Evolutionary conservation across 2,888 invertebrate species (phyloP), one percentile per base, ranked within the genome.

Genomic region (Mesochorus sp.): DNA sequence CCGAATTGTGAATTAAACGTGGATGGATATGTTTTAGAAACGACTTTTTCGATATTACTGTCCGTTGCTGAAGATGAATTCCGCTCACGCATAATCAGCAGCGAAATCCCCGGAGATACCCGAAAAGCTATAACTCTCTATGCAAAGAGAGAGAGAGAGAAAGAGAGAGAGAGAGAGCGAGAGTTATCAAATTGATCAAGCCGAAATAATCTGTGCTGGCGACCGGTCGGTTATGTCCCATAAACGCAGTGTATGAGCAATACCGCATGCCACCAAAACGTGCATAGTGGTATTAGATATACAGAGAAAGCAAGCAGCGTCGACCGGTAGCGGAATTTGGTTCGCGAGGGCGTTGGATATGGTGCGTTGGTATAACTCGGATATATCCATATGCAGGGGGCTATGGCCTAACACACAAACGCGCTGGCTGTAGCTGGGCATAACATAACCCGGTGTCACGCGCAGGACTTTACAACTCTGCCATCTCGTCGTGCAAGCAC

Each of bases 171-270:
- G n/a, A n/a, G n/a, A n/a, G n/a, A n/a, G n/a, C n/a, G 86, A 89
- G 90, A 89, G 90, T 90, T 91, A 91, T 91, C 90, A 91, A 90
- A 90, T 89, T 90, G 90, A 91, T 91, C 91, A 90, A 88, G 88
- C 88, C 86, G 88, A 91, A 91, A 90, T 91, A 91, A 91, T 91
- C 90, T 89, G 87, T 86, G 86, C 87, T 85, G 86, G 87, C 86
- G 87, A 80, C 84, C 86, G 82, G 80, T 85, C 87, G 87, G 90
- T 90, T 90, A 91, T 91, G 89, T 85, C 86, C 90, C 90, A 90
- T 91, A 91, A 91, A 91, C 88, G 91, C 88, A 85, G 88, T 80
- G 86, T 88, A 90, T 81, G 89, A 89, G 90, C 87, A 88, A 89
- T 89, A 90, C 86, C 86, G 86, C 84, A 84, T 85, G 87, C 87